Conservation (phyloP, 2,113 vertebrate species). For the Nymphicus hollandicus region DNA sequence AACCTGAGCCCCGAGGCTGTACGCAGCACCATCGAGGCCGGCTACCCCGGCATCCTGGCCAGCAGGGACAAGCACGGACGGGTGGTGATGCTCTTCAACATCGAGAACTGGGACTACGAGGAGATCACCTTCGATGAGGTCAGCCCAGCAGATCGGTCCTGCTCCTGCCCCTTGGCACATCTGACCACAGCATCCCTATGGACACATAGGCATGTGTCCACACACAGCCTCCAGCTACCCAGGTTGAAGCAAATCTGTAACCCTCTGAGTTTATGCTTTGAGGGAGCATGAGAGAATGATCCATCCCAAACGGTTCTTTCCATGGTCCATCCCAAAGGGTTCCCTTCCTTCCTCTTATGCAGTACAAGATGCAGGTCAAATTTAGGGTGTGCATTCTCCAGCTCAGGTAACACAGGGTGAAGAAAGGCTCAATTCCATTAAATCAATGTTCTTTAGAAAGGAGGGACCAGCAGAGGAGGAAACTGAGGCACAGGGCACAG, state of each 20-base stretch:
- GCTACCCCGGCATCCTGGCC: slow-evolving; percentile 91
- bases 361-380: neutral
- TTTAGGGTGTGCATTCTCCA: neutral
- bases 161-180: rapidly evolving
- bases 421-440: neutral
- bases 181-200: neutral
- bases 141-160: neutral
- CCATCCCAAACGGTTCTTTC: neutral
- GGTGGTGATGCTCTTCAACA: slow-evolving; percentile 95
- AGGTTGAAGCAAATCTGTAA: neutral
- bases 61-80: slow-evolving; percentile 88
- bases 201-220: rapidly evolving
- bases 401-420: neutral
- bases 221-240: neutral
- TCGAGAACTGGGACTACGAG: slow-evolving; percentile 95
- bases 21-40: slow-evolving; percentile 92
- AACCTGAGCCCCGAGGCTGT: slow-evolving; percentile 88
- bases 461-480: neutral
- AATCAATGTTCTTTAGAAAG: neutral
- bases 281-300: neutral
- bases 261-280: neutral
- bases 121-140: slow-evolving; percentile 98
- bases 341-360: neutral
- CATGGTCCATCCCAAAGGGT: neutral
- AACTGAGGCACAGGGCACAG: neutral